These are phyloP conservation scores for Macaria liturata DNA, from an alignment of 2,888 invertebrate species.

Conservation along the genomic window DNA sequence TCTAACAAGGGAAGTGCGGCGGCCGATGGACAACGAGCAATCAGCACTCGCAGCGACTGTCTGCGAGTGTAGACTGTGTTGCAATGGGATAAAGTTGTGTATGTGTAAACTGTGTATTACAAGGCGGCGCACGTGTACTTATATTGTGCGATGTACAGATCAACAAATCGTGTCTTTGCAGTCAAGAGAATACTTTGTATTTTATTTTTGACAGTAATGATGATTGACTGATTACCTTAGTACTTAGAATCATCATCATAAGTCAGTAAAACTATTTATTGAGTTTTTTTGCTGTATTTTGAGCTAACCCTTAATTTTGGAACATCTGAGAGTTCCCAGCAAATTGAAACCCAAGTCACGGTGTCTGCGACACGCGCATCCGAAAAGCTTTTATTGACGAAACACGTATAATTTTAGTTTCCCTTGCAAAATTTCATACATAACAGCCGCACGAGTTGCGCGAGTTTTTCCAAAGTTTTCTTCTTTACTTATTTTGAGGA, in stretches of 20 bases:
- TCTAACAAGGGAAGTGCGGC: constrained; percentile 62
- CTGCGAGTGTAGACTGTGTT: constrained; percentile 5
- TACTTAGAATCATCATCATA: too few relatives aligned
- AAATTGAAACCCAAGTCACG: constrained; percentile 32
- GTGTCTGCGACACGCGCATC: constrained; percentile 28
- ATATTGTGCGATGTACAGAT: constrained; percentile 3
- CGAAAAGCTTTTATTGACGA: constrained; percentile 45
- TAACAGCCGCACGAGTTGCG: constrained; percentile 70
- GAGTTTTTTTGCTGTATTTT: too few relatives aligned
- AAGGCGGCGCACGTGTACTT: neutral
- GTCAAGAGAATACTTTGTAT: neutral
- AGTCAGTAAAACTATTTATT: too few relatives aligned
- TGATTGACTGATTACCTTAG: too few relatives aligned
- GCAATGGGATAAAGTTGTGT: constrained; percentile 1
- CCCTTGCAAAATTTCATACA: constrained; percentile 61
- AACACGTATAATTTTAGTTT: constrained; percentile 49
- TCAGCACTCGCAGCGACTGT: constrained; percentile 8
- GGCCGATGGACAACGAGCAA: constrained; percentile 46
- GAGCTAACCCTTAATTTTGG: neutral
- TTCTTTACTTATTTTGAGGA: constrained; percentile 80
- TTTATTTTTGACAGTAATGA: too few relatives aligned
- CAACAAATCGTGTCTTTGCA: constrained; percentile 3
- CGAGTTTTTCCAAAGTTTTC: constrained; percentile 76
- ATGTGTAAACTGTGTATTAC: neutral
- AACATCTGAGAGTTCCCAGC: constrained; percentile 4